Evolutionary conservation across 2,888 invertebrate species (phyloP).

Genomic region (Yponomeuta evonymella): DNA sequence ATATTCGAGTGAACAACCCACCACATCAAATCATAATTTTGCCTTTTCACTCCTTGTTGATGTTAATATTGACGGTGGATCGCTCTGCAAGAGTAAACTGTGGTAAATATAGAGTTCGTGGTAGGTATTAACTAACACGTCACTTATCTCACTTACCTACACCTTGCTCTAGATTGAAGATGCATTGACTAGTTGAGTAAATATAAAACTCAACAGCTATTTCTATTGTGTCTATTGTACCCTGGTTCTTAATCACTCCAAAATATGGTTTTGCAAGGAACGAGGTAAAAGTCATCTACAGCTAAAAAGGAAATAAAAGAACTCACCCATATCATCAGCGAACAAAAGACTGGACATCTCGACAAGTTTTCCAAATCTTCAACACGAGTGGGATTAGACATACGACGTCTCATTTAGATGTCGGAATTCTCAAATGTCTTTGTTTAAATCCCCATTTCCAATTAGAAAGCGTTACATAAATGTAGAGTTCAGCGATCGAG

Average conservation of each 20-base stretch:
- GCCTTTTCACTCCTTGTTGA: conserved; percentile 8
- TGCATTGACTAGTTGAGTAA: too few relatives aligned
- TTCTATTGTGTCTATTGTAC: neutral
- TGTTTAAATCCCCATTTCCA: neutral
- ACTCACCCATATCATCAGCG: conserved; percentile 2
- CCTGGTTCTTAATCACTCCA: neutral
- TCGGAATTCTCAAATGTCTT: neutral
- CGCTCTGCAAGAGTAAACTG: neutral
- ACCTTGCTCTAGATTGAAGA: too few relatives aligned
- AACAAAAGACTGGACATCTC: neutral
- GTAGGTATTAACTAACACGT: neutral
- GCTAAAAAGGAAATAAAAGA: neutral
- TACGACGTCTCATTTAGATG: neutral
- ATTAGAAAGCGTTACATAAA: neutral
- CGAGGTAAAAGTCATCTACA: neutral
- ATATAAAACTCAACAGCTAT: neutral
- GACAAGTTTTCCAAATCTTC: neutral
- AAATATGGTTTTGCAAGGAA: neutral
- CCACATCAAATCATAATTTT: conserved; percentile 3
- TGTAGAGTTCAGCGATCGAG: neutral
- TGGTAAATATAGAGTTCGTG: conserved; percentile 2
- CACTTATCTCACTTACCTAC: too few relatives aligned
- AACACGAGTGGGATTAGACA: neutral
- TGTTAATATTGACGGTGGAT: conserved; percentile 1
- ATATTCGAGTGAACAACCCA: too few relatives aligned